phyloP scores from a whole-genome alignment of 2,888 invertebrate species.

The Aquatica leii region DNA sequence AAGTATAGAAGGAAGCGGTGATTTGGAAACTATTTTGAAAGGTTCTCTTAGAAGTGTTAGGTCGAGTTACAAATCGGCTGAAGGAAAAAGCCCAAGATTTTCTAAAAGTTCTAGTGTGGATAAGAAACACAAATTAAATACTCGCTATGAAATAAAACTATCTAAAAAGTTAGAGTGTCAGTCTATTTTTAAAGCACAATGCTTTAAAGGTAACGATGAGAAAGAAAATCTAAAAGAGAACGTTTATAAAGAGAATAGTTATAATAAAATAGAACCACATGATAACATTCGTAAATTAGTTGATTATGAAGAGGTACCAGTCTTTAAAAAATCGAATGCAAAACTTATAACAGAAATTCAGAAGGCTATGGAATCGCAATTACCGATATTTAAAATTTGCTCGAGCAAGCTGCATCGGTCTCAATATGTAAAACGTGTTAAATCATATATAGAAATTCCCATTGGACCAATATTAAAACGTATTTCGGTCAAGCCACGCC shows the following conservation, averaged over 20 bases:
- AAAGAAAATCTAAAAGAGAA: too few relatives aligned
- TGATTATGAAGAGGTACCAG: background rate
- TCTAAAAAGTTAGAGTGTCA: too few relatives aligned
- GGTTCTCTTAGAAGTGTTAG: conserved; percentile 2
- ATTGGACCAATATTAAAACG: conserved; percentile 29
- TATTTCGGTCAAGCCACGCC: conserved; percentile 23
- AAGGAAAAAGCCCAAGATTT: too few relatives aligned
- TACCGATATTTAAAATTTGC: conserved; percentile 39
- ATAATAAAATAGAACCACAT: too few relatives aligned
- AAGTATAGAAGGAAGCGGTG: background rate
- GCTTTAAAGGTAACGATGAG: too few relatives aligned
- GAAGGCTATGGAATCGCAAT: conserved; percentile 20
- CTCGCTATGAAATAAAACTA: too few relatives aligned
- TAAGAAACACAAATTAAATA: too few relatives aligned
- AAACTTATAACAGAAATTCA: conserved; percentile 20
- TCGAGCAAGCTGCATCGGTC: conserved; percentile 37
- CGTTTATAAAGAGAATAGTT: too few relatives aligned
- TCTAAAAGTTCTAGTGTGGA: too few relatives aligned
- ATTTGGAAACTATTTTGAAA: too few relatives aligned
- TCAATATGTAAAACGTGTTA: conserved; percentile 37
- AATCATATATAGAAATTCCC: conserved; percentile 32
- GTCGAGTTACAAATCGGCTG: background rate
- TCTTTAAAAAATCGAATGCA: background rate
- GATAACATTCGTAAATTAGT: too few relatives aligned
- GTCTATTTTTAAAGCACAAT: too few relatives aligned